phyloP scores from a whole-genome alignment of 2,888 invertebrate species.

The Drosophila cognata region DNA sequence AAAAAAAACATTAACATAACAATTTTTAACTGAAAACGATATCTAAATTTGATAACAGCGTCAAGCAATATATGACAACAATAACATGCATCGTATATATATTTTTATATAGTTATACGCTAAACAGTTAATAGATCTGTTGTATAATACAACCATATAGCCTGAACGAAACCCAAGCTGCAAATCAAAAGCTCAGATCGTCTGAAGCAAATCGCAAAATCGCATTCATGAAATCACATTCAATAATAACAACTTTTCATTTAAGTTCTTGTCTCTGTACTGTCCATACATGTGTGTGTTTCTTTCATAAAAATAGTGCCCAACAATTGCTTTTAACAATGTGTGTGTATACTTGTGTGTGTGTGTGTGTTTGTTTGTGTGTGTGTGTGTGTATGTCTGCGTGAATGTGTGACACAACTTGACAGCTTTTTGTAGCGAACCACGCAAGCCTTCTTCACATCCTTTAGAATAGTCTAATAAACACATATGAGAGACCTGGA shows the following conservation, averaged over 20 bases:
- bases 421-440: slow-evolving; percentile 19
- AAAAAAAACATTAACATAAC: slow-evolving; percentile 2
- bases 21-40: slow-evolving; percentile 8
- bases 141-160: slow-evolving; percentile 44
- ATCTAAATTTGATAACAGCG: slow-evolving; percentile 14
- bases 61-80: slow-evolving; percentile 16
- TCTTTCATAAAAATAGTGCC: slow-evolving; percentile 4
- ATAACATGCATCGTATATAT: slow-evolving; percentile 23
- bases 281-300: slow-evolving; percentile 25
- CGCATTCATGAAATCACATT: slow-evolving; percentile 40
- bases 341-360: not conserved
- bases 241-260: slow-evolving; percentile 18
- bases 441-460: slow-evolving; percentile 15
- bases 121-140: slow-evolving; percentile 49
- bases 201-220: slow-evolving; percentile 24
- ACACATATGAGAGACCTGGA: not conserved
- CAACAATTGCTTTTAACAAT: slow-evolving; percentile 3
- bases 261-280: slow-evolving; percentile 46
- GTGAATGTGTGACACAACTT: slow-evolving; percentile 9
- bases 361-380: not conserved
- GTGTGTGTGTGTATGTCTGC: not conserved
- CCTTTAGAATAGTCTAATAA: not conserved
- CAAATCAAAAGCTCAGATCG: slow-evolving; percentile 11
- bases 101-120: slow-evolving; percentile 21
- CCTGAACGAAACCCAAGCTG: slow-evolving; percentile 20